Evolutionary conservation across 1,140 invertebrate species (phyloP).

Genomic region (Nixonia krombeini): DNA sequence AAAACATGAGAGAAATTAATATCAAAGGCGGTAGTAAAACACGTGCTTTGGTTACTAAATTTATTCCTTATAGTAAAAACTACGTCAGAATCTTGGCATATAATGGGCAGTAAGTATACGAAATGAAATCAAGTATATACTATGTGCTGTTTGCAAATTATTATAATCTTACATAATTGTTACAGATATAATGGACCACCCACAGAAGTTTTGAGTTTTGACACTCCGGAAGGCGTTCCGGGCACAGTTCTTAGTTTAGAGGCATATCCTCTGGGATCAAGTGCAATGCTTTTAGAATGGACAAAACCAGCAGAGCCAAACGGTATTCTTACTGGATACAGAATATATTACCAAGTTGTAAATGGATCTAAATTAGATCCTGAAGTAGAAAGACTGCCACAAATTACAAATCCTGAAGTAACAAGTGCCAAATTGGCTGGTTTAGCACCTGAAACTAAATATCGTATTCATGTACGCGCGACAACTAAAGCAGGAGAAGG

Average conservation of each 20-base stretch:
- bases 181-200: conserved; percentile 86
- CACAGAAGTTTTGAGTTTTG: conserved; percentile 86
- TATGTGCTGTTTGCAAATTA: too few species aligned
- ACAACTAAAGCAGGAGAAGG: conserved; percentile 89
- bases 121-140: too few species aligned
- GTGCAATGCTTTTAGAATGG: conserved; percentile 91
- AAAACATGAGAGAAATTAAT: conserved; percentile 83
- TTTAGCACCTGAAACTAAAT: conserved; percentile 88
- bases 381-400: conserved; percentile 80
- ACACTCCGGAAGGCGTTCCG: conserved; percentile 93
- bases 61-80: conserved; percentile 92
- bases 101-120: conserved; percentile 78
- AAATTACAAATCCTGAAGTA: conserved; percentile 82
- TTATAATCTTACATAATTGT: too few species aligned
- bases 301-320: conserved; percentile 93
- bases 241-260: conserved; percentile 89
- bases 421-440: conserved; percentile 88
- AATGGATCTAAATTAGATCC: conserved; percentile 79
- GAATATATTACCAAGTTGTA: conserved; percentile 90
- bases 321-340: conserved; percentile 93
- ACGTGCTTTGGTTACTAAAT: conserved; percentile 83
- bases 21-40: conserved; percentile 82
- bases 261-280: conserved; percentile 89
- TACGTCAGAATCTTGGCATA: conserved; percentile 91
- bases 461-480: conserved; percentile 87